A percentile compares a stretch with the other conserved stretches of the same genome.
These are phyloP conservation scores for Adelphocoris suturalis DNA, from an alignment of 2,888 invertebrate genomes.

Conservation along the genomic window DNA sequence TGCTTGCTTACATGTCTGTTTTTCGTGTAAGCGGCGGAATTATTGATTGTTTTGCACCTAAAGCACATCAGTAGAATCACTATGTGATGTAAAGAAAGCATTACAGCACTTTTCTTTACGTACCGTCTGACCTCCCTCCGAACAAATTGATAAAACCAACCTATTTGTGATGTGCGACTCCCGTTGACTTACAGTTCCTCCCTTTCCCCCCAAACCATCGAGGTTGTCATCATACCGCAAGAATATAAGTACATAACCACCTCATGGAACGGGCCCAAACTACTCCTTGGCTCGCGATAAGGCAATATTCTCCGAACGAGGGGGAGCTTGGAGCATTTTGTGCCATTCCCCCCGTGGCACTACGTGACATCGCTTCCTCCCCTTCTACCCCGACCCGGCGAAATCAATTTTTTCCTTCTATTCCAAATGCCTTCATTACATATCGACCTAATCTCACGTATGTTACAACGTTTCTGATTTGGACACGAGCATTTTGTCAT, in stretches of 20 bases:
- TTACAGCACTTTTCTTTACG: neutral
- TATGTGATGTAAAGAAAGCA: neutral
- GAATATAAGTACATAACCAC: constrained; percentile 46
- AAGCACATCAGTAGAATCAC: too few relatives aligned
- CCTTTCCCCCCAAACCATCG: neutral
- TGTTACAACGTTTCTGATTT: constrained; percentile 3
- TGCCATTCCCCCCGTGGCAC: constrained; percentile 3
- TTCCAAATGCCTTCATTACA: neutral
- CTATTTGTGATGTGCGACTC: neutral
- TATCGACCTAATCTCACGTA: constrained; percentile 27
- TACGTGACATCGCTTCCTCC: constrained; percentile 9
- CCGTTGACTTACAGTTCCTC: neutral
- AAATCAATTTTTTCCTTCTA: constrained; percentile 31
- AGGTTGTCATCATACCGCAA: constrained; percentile 31
- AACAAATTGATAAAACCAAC: constrained; percentile 1
- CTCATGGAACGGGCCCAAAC: constrained; percentile 23
- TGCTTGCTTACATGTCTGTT: too few relatives aligned
- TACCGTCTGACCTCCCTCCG: neutral
- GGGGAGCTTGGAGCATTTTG: constrained; percentile 8
- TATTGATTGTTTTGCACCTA: too few relatives aligned
- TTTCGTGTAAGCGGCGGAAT: too few relatives aligned
- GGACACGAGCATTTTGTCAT: too few relatives aligned
- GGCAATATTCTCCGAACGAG: constrained; percentile 21
- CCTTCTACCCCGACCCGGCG: neutral
- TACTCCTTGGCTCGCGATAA: constrained; percentile 47